phyloP scores from a whole-genome alignment of 2,888 invertebrate species.

The Cerastis leucographa region DNA sequence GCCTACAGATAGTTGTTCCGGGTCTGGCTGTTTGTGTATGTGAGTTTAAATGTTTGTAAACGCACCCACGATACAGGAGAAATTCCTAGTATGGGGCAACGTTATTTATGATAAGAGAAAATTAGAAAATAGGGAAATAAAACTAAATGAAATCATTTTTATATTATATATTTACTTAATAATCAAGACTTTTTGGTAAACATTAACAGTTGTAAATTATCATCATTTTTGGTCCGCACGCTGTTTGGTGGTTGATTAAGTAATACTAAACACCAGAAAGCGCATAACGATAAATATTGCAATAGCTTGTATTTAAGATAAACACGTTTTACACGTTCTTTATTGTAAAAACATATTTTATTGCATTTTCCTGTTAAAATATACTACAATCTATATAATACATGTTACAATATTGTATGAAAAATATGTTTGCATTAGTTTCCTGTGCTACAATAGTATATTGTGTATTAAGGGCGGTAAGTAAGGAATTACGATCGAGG shows the following conservation, averaged over 20 bases:
- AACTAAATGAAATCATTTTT: slow-evolving; percentile 12
- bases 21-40: too few species aligned
- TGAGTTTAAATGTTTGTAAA: too few species aligned
- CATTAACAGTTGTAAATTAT: slow-evolving; percentile 54
- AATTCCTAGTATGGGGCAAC: too few species aligned
- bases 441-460: slow-evolving; percentile 56
- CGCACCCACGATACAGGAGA: too few species aligned
- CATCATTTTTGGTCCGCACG: slow-evolving; percentile 42
- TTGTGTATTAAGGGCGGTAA: too few species aligned
- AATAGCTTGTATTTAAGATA: slow-evolving; percentile 32
- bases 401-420: slow-evolving; percentile 27
- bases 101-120: too few species aligned
- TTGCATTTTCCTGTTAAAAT: slow-evolving; percentile 56
- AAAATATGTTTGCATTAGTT: slow-evolving; percentile 51
- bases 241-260: slow-evolving; percentile 23
- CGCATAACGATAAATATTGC: slow-evolving; percentile 37
- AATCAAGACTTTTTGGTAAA: slow-evolving; percentile 63
- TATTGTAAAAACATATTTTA: slow-evolving; percentile 44
- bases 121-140: slow-evolving; percentile 16
- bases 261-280: slow-evolving; percentile 26
- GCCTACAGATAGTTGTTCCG: too few species aligned
- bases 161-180: slow-evolving; percentile 58
- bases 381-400: slow-evolving; percentile 34
- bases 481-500: too few species aligned
- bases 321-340: slow-evolving; percentile 35